Evolutionary conservation across 2,797 vertebrate genomes (phyloP), one percentile per base, ranked within the genome.

Genomic region (Peromyscus melanophrys): DNA sequence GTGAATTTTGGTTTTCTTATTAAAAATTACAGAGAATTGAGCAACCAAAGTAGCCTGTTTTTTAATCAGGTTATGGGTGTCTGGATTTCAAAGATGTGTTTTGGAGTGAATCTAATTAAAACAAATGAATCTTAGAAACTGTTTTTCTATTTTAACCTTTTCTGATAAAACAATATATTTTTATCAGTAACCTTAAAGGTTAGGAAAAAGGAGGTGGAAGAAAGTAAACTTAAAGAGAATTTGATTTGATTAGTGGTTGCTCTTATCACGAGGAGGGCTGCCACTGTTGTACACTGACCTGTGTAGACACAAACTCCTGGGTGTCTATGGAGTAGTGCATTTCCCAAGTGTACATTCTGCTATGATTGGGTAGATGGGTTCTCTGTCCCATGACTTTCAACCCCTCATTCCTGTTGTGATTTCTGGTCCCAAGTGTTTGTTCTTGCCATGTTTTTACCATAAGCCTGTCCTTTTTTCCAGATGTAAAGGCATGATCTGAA

Each of bases 131-230:
- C 7, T 16, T 14, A 96, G 67, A 78, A 7, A 89, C 31, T 63
- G 13, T 71, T 93, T 98, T 96, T 40, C 19, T 86, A 11, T 92
- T 90, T 75, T 67, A 78, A 69, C 0, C 17, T 84, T 96, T 95
- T 86, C 43, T 73, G 37, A 23, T 73, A 40, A 40, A 73, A 43
- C 17, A 67, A 27, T 1, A n/a, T 40, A 49, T 23, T 89, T 89
- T 94, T 86, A 71, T 83, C 3, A 67, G 63, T 96, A n/a, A 49
- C 77, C 2, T 76, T 94, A 81, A 91, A 61, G 37, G 19, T 0
- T 1, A 73, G 11, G 6, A 34, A 37, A 55, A 73, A 37, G 29
- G 13, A 13, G 1, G 14, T 25, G 37, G 19, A 67, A 61, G 43
- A 76, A 57, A 76, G n/a, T 71, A 8, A 90, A 84, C 37, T 85